phyloP scores from a whole-genome alignment of 2,888 invertebrate genomes.

The Cetonia aurata region DNA sequence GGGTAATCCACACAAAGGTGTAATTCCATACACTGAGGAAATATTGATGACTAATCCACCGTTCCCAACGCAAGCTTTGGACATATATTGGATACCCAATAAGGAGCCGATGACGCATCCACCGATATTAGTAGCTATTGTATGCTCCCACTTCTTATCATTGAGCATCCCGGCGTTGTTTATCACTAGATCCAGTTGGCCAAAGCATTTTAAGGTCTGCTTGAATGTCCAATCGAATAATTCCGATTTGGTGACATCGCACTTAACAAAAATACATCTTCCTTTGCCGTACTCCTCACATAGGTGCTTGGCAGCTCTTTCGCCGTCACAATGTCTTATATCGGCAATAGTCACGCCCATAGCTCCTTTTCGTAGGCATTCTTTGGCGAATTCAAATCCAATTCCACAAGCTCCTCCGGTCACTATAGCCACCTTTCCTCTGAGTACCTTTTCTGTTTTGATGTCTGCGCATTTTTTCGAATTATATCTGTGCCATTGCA shows the following conservation, averaged over 20 bases:
- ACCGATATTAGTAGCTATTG: constrained; percentile 69
- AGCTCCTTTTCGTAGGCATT: constrained; percentile 75
- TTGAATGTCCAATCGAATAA: constrained; percentile 62
- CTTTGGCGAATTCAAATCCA: constrained; percentile 76
- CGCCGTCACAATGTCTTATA: constrained; percentile 75
- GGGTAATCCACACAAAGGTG: constrained; percentile 68
- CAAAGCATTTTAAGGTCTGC: constrained; percentile 64
- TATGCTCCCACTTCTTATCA: constrained; percentile 81
- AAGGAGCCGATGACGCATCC: constrained; percentile 65
- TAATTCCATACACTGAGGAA: constrained; percentile 72
- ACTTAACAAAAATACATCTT: constrained; percentile 77
- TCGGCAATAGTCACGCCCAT: constrained; percentile 78
- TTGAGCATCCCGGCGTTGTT: constrained; percentile 86
- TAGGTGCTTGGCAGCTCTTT: constrained; percentile 74
- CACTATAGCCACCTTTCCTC: constrained; percentile 78
- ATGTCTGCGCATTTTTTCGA: not conserved
- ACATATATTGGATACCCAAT: constrained; percentile 71
- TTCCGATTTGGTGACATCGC: constrained; percentile 72
- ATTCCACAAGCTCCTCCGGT: constrained; percentile 82
- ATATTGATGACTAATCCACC: constrained; percentile 77
- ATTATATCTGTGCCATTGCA: not conserved
- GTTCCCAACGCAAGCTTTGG: constrained; percentile 69
- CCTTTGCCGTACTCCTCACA: constrained; percentile 76
- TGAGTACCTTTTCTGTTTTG: constrained; percentile 66
- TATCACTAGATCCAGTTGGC: constrained; percentile 69